Conservation (phyloP, 2,797 vertebrate genomes). For the Coluber constrictor region DNA sequence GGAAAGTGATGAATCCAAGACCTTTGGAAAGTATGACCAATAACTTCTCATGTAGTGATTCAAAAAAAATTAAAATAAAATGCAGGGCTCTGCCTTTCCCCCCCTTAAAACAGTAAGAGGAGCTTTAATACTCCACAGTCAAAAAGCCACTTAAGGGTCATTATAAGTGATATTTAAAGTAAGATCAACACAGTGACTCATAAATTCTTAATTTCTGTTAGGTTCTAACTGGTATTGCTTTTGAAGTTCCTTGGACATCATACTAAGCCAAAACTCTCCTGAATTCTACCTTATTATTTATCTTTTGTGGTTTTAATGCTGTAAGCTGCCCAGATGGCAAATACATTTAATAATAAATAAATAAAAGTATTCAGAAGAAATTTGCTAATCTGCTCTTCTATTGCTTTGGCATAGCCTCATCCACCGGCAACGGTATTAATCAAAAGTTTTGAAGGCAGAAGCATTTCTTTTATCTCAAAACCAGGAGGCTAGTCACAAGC, state of each 20-base stretch:
- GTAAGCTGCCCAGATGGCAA: not conserved
- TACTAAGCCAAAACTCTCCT: not conserved
- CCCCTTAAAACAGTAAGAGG: not conserved
- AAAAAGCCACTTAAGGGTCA: not conserved
- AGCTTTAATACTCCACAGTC: not conserved
- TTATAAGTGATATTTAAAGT: not conserved
- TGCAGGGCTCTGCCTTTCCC: not conserved
- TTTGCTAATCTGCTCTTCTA: not conserved
- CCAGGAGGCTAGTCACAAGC: not conserved
- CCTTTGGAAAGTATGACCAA: not conserved
- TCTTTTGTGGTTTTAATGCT: not conserved
- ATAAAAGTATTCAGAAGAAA: not conserved
- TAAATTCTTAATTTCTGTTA: not conserved
- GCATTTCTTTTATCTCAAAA: not conserved
- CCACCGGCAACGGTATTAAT: not conserved
- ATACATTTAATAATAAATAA: not conserved
- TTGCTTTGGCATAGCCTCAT: not conserved
- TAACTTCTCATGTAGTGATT: not conserved
- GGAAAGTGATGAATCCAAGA: not conserved
- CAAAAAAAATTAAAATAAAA: not conserved
- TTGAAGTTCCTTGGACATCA: not conserved
- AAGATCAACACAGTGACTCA: not conserved
- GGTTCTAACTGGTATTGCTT: not conserved
- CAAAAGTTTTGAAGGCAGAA: not conserved
- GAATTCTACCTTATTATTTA: not conserved